These are phyloP conservation scores for Clamator glandarius DNA, from an alignment of 2,797 vertebrate species.

Conservation along the genomic window DNA sequence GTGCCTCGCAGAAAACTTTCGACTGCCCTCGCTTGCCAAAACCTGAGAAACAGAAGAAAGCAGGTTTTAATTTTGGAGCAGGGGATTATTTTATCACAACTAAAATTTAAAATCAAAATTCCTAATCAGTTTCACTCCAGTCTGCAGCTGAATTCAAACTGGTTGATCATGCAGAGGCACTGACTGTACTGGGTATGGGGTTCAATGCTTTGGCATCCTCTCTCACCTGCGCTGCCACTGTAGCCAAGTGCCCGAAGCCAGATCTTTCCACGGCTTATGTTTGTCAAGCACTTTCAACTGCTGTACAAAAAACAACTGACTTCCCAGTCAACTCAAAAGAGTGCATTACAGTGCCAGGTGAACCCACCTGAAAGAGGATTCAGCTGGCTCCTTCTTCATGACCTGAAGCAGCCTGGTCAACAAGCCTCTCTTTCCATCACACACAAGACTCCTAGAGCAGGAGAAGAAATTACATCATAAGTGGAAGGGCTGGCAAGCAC, in stretches of 20 bases:
- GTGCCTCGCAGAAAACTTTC: constrained; percentile 98
- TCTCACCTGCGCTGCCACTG: not conserved
- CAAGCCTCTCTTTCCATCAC: constrained; percentile 96
- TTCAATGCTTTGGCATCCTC: not conserved
- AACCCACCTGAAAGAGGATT: constrained; percentile 94
- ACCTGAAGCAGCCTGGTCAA: constrained; percentile 93
- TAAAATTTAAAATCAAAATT: not conserved
- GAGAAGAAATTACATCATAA: not conserved
- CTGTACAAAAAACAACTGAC: not conserved
- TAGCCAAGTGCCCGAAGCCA: not conserved
- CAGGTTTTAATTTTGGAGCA: not conserved
- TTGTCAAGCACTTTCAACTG: not conserved
- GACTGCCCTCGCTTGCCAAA: constrained; percentile 98
- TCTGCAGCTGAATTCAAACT: not conserved
- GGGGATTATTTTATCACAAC: not conserved
- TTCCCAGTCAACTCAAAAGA: not conserved
- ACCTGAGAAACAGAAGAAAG: constrained; percentile 77
- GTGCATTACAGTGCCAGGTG: not conserved
- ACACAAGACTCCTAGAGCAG: constrained; percentile 88
- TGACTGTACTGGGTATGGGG: not conserved
- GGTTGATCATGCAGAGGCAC: not conserved
- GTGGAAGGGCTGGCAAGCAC: not conserved
- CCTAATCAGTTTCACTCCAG: not conserved
- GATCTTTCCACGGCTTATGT: not conserved
- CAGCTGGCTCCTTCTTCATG: constrained; percentile 98